A percentile compares a stretch with the other conserved stretches of the same genome.
phyloP scores from a whole-genome alignment of 2,888 invertebrate species.

The Tetanocera ferruginea region DNA sequence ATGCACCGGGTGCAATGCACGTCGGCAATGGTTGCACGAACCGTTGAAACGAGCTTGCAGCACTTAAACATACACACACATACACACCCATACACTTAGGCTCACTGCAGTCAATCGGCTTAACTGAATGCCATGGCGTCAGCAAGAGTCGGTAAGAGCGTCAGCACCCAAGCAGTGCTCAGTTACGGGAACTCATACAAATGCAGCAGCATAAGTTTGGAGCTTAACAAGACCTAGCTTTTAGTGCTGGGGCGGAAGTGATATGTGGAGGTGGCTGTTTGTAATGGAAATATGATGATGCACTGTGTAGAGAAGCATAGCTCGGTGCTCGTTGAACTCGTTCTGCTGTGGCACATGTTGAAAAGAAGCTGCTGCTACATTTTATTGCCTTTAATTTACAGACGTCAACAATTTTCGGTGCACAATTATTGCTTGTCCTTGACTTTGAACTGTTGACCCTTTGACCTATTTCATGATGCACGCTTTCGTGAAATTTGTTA shows the following conservation, averaged over 20 bases:
- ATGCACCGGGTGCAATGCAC: constrained; percentile 54
- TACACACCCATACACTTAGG: neutral
- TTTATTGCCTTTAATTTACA: neutral
- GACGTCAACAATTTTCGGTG: neutral
- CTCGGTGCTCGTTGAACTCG: neutral
- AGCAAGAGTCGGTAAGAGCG: neutral
- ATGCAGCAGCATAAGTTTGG: neutral
- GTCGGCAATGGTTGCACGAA: constrained; percentile 27
- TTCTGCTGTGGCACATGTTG: neutral
- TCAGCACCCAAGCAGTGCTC: neutral
- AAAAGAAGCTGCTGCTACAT: neutral
- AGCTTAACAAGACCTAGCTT: neutral
- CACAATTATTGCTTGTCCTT: constrained; percentile 11
- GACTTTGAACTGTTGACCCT: constrained; percentile 30
- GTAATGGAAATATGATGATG: neutral
- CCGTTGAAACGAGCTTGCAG: constrained; percentile 2
- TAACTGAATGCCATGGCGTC: neutral
- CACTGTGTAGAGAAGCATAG: neutral
- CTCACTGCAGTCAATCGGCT: neutral
- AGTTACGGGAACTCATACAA: constrained; percentile 9
- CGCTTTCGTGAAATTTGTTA: no score
- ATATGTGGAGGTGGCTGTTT: neutral
- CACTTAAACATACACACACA: neutral
- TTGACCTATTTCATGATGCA: neutral
- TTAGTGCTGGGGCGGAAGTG: neutral